Evolutionary conservation across 2,888 invertebrate genomes (phyloP), one percentile per base, ranked within the genome.

Genomic region (Chrysomela aeneicollis): DNA sequence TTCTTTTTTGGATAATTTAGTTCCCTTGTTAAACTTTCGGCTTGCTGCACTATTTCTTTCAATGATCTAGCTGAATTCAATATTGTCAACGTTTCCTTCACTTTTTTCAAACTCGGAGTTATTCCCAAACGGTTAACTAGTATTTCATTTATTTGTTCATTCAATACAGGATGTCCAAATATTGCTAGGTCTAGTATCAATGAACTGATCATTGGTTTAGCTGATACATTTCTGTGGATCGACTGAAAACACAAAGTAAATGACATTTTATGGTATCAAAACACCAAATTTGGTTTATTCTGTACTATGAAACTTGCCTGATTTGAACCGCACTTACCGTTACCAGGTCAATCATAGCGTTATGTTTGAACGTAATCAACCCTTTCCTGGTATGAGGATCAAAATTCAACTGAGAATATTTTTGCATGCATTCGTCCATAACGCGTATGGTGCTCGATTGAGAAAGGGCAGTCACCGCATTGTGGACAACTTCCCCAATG

Each of bases 101-200:
- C 1, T 42, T 71, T 76, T 10, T 32, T 18, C 6, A 35, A 19
- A 2, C 26, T 0, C 76, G 77, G 55, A 73, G 78, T 32, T 42
- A 74, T 17, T 2, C 85, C 85, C 67, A 85, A 83, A 42, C 88
- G 81, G 15, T 85, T 84, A 10, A 84, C 67, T 0, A 86, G 87
- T 0, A 82, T 78, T 35, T 76, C 74, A 51, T 86, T 77, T 0
- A 88, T 83, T 26, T 85, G 82, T 0, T 87, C 85, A 50, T 87
- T 86, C 0, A 87, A 83, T 0, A 89, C 85, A n/a, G 82, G 76
- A 74, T 87, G 87, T 0, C 91, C 91, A 74, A 87, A 89, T 9
- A 90, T 75, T 0, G 88, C 85, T 77, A 90, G 81, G 74, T 90
- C 90, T 18, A 85, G 57, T 75, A 88, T 86, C 63, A 86, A 86